Evolutionary conservation across 2,113 vertebrate genomes (phyloP), one percentile per base, ranked within the genome.

Genomic region (Ginglymostoma cirratum): DNA sequence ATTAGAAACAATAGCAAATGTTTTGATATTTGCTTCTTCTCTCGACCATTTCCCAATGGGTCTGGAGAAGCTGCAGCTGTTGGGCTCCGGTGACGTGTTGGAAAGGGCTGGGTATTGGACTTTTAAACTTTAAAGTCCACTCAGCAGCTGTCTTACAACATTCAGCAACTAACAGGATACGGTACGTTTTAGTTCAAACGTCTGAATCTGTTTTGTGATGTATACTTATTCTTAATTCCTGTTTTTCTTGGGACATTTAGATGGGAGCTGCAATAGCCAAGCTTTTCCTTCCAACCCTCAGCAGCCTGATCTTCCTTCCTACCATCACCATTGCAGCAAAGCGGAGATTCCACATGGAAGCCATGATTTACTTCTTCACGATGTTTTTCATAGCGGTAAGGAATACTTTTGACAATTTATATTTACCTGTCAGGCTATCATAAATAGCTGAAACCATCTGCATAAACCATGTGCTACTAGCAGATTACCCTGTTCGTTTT

Each of bases 351-450:
- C 99, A 99, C 97, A 99, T 99, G 98, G 99, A 99, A 97, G 99
- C 99, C 96, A 99, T 99, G 99, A 98, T 99, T 96, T 99, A 99
- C 96, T 99, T 99, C 97, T 99, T 99, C 98, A 99, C 99, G 96
- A 99, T 98, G 98, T 99, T 99, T 97, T 99, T 99, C 52, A 97
- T 97, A 21, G 98, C 98, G 98, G 99, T 99, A 97, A 99, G 99
- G 61, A n/a, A n/a, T 34, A 19, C 45, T 65, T 85, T 48, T 38
- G 19, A 85, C 72, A 61, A 19, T 66, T 27, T 72, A 27, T 52
- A 52, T 34, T 70, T 76, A 80, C 67, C n/a, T n/a, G 2, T 95
- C 12, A 6, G 42, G 70, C 8, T 45, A 21, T 34, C 5, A 6
- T 12, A 34, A 92, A 66, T 34, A 5, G 17, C 55, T 93, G 89